Evolutionary conservation across 1,140 invertebrate species (phyloP), one percentile per base, ranked within the genome.

Genomic region (Psilanteris sp.): DNA sequence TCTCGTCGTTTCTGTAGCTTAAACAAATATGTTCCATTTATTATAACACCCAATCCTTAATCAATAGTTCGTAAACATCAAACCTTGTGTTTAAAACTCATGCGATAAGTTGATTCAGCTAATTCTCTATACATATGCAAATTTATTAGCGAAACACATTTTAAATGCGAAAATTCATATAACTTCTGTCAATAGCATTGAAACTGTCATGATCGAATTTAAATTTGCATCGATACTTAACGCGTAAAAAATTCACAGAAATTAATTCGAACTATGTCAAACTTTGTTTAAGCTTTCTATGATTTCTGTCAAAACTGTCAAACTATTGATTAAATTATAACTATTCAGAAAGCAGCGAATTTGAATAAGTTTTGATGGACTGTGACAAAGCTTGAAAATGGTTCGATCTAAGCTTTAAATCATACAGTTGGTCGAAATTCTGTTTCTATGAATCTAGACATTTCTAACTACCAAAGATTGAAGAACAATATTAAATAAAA

Each of bases 1-100:
- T 57, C 34, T 27, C 54, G 44, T 36, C 22, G 70, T 9, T 50
- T 26, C 44, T 43, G 24, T 22, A 59, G 59, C 57, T 73, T 73
- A 66, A 73, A 67, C 71, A 67, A 74, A 74, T 74, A 74, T 54
- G 54, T 61, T 37, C 61, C 50, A 74, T 67, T 67, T 67, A 74
- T 54, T 48, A 46, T 52, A 46, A 54, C 70, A 66, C 36, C 13
- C 34, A 55, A 50, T 44, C 16, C 29, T 22, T 11, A 52, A 13
- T 10, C 34, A 43, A 27, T 14, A 16, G 13, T 52, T 26, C 34
- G 43, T 52, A 64, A 36, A 59, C 31, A 59, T 64, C 39, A 41
- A 64, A 24, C 31, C 50, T n/a, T n/a, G 7, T 50, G 29, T 50
- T 68, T 50, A 29, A 29, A 55, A 55, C 37, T 9, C 6, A 0